Evolutionary conservation across 2,888 invertebrate species (phyloP).

Genomic region (Drosophila diplacantha): DNA sequence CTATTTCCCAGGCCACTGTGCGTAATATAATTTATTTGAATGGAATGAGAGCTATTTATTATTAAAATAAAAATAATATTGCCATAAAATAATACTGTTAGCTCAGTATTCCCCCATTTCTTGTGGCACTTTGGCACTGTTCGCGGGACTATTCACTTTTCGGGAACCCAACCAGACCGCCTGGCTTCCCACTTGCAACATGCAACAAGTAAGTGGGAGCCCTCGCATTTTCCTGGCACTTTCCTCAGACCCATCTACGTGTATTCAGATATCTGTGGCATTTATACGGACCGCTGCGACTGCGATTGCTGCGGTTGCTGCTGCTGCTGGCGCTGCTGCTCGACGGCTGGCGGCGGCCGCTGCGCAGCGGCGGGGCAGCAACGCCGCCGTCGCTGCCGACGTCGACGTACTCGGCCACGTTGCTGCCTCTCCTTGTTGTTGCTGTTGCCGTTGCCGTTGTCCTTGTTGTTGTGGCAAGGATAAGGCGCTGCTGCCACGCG

Average conservation of each 20-base stretch:
- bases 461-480: conserved; percentile 24
- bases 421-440: conserved; percentile 46
- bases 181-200: no score
- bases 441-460: neutral
- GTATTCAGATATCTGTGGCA: no score
- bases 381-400: conserved; percentile 48
- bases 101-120: neutral
- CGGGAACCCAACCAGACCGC: no score
- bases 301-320: conserved; percentile 59
- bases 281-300: conserved; percentile 49
- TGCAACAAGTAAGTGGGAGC: conserved; percentile 12
- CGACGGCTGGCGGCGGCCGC: conserved; percentile 51
- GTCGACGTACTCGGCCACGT: conserved; percentile 61
- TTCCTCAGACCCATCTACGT: neutral
- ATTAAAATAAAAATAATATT: no score
- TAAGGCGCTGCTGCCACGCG: neutral
- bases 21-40: no score
- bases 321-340: conserved; percentile 62
- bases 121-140: neutral
- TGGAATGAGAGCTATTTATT: no score
- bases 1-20: no score
- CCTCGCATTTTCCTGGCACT: neutral
- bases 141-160: neutral
- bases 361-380: conserved; percentile 43
- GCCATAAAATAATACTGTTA: neutral